Conservation (phyloP, 2,888 invertebrate genomes). For the Morpho deidamia region DNA sequence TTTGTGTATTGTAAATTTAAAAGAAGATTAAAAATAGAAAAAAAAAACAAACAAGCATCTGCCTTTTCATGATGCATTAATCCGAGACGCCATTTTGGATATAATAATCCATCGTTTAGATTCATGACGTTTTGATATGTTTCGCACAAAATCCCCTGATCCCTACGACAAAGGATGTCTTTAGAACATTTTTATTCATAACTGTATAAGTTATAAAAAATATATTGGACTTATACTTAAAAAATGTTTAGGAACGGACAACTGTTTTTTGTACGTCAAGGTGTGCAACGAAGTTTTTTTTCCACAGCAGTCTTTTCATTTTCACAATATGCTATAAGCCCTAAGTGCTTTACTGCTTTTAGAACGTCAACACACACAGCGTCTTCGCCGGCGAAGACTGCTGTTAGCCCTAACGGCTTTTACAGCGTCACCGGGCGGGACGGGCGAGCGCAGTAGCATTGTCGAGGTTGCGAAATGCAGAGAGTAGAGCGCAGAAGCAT, state of each 20-base stretch:
- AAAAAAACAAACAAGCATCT: slow-evolving; percentile 30
- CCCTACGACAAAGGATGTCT: slow-evolving; percentile 3
- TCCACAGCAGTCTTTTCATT: too few relatives aligned
- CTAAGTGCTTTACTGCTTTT: too few relatives aligned
- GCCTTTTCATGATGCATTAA: slow-evolving; percentile 31
- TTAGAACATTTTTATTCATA: slow-evolving; percentile 7
- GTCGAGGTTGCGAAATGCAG: too few relatives aligned
- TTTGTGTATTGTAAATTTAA: not conserved
- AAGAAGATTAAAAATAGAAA: slow-evolving; percentile 1
- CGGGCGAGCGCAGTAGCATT: too few relatives aligned
- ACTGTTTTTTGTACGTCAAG: too few relatives aligned
- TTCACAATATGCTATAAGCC: too few relatives aligned
- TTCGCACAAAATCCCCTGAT: slow-evolving; percentile 14
- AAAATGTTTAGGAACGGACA: not conserved
- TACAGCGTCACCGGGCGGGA: too few relatives aligned
- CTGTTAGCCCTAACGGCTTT: too few relatives aligned
- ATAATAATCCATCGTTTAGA: slow-evolving; percentile 32
- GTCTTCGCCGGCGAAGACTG: too few relatives aligned
- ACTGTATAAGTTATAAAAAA: slow-evolving; percentile 2
- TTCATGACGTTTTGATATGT: slow-evolving; percentile 27
- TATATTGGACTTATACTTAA: not conserved
- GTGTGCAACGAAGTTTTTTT: too few relatives aligned
- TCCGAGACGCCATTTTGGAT: slow-evolving; percentile 26
- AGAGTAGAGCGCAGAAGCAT: too few relatives aligned
- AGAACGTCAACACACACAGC: too few relatives aligned